Base-by-base conservation (phyloP, 2,888 invertebrate genomes). In the Dryobota labecula region DNA sequence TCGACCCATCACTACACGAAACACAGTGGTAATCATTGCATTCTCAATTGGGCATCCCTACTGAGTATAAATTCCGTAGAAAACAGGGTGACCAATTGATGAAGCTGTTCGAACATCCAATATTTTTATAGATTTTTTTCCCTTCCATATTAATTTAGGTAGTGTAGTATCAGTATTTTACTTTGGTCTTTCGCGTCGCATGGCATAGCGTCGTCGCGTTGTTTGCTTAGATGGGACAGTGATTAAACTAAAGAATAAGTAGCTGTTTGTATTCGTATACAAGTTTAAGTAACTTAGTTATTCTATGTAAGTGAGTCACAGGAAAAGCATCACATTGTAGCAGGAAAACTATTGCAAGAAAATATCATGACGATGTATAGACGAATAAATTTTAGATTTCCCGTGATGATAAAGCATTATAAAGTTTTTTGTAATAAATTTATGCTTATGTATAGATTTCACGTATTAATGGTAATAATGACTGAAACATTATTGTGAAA, bases 271-370 rank as follows among this genome's bases (percentile, higher is more conserved):
- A 61, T 49, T 53, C n/a, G 6, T 41, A 38, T 18, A 63, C 47
- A 72, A 58, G 54, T 56, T 53, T 20, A 38, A 33, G 58, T 57
- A 66, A 78, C 43, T 67, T 71, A 45, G n/a, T 66, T 71, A 61
- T 70, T 78, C 73, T 60, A 70, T 47, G 63, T 66, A 69, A 60
- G 49, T 82, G 72, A 73, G 73, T 69, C 69, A 78, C 36, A 71
- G 63, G 66, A 70, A 77, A 77, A 60, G 69, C 67, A 74, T 67
- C 51, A 69, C 24, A 49, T 27, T 64, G 51, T 33, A 67, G 41
- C 65, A 66, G 51, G 71, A 76, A 78, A 80, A 78, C 24, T 64
- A 65, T 33, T 27, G 30, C 24, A 68, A 43, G 27, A 60, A 69
- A 67, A 65, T 61, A 38, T 43, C 20, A 62, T 47, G 30, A 65